Base-by-base conservation (phyloP, 2,113 vertebrate species). In the Scomber japonicus region DNA sequence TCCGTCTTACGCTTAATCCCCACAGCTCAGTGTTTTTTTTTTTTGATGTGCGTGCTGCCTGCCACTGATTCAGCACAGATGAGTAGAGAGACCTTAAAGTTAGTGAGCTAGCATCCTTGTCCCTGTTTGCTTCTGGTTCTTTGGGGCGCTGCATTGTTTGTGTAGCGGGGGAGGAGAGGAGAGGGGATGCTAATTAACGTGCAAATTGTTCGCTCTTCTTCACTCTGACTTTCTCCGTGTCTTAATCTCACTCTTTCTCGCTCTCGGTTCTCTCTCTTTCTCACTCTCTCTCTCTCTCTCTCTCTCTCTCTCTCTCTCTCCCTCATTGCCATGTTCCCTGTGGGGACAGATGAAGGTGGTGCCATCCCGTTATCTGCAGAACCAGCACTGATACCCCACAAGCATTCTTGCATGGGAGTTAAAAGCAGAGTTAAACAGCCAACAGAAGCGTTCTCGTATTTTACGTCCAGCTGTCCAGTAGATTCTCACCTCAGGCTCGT, bases 181-280 rank as follows among this genome's bases (percentile, higher is more conserved):
- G 21, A 21, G 21, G 21, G 81, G 86, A 80, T 78, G 82, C 86
- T 90, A 89, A 92, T 90, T 91, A 90, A 84, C 57, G 72, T 55
- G 68, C 53, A 89, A 88, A 81, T 63, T 72, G 80, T 90, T 90
- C 90, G 76, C 83, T 87, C 72, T 59, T 66, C 63, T 55, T 56
- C 69, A 11, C 71, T 66, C 62, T 3, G 16, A 66, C 61, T 81
- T 63, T 70, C 60, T 64, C 70, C 4, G 27, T 44, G 49, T 86
- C 81, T 74, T 85, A 83, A 90, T 86, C 75, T 85, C 35, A 0
- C 66, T 74, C 78, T 63, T 5, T 40, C 64, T 71, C 24, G 3
- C 48, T 73, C 40, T 14, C 49, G 13, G 15, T 48, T 49, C 27
- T 74, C 56, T 17, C 16, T 11, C 53, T 71, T 14, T 13, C 19